phyloP scores from a whole-genome alignment of 2,888 invertebrate genomes.

The Lithophane leautieri region DNA sequence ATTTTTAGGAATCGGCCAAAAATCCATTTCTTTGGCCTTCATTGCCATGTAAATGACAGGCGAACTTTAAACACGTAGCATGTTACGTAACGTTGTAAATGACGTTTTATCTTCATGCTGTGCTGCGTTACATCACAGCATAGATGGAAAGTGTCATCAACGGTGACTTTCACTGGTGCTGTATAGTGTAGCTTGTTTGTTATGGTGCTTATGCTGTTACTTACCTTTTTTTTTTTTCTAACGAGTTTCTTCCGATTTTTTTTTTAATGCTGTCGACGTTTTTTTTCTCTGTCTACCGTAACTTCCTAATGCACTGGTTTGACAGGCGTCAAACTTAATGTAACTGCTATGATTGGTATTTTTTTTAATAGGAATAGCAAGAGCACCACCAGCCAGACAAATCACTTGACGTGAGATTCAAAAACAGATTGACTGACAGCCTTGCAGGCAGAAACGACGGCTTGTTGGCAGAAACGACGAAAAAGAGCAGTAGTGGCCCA shows the following conservation, averaged over 20 bases:
- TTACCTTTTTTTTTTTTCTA: background rate
- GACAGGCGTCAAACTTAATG: background rate
- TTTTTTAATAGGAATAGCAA: background rate
- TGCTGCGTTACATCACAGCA: slow-evolving; percentile 69
- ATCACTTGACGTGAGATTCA: background rate
- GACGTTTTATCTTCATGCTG: slow-evolving; percentile 66
- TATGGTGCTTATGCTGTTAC: slow-evolving; percentile 59
- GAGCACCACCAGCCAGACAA: background rate
- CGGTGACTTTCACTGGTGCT: slow-evolving; percentile 70
- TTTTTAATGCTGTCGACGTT: background rate
- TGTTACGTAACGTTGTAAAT: slow-evolving; percentile 51
- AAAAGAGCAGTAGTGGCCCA: no score
- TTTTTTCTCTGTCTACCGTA: background rate
- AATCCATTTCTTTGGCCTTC: slow-evolving; percentile 29
- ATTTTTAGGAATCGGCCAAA: background rate
- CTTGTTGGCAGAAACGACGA: background rate
- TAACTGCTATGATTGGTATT: background rate
- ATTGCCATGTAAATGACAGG: background rate
- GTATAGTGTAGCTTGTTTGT: slow-evolving; percentile 58
- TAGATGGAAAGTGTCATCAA: slow-evolving; percentile 75
- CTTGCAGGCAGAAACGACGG: no score
- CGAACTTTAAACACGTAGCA: slow-evolving; percentile 57
- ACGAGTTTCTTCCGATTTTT: background rate
- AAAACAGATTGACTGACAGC: background rate
- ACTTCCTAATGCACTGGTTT: background rate